These are phyloP conservation scores for Felis chaus DNA, from an alignment of 2,113 vertebrate species.

Conservation along the genomic window DNA sequence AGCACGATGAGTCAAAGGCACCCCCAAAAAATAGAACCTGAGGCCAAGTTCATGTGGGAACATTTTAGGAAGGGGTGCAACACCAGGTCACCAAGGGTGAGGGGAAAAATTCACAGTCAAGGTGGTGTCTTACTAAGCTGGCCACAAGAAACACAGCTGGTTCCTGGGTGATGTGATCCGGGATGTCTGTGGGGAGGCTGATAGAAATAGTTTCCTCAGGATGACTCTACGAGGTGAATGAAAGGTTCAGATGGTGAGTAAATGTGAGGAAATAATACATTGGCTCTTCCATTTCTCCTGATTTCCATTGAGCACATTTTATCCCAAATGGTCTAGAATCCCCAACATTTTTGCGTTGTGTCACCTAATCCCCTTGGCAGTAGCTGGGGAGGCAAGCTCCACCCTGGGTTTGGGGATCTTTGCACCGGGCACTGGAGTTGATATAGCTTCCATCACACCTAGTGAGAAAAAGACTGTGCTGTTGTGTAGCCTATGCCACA, in stretches of 20 bases:
- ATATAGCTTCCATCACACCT: neutral
- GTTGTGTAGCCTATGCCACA: accelerated
- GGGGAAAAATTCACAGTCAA: neutral
- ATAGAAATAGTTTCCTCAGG: neutral
- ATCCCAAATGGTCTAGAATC: neutral
- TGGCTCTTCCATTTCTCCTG: neutral
- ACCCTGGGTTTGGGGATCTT: neutral
- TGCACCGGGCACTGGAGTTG: neutral
- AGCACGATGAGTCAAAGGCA: neutral
- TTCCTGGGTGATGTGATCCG: neutral
- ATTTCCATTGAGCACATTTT: neutral
- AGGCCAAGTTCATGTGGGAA: neutral
- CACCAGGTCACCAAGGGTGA: neutral
- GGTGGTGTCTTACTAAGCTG: neutral
- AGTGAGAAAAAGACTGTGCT: neutral
- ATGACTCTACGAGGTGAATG: neutral
- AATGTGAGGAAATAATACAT: neutral
- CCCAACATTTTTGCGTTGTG: neutral
- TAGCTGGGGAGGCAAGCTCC: neutral
- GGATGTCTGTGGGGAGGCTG: neutral
- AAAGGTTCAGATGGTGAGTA: neutral
- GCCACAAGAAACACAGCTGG: neutral
- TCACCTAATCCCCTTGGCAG: accelerated
- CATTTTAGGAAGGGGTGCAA: neutral
- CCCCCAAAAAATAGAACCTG: neutral